phyloP scores from a whole-genome alignment of 2,113 vertebrate species.

The Origma solitaria region DNA sequence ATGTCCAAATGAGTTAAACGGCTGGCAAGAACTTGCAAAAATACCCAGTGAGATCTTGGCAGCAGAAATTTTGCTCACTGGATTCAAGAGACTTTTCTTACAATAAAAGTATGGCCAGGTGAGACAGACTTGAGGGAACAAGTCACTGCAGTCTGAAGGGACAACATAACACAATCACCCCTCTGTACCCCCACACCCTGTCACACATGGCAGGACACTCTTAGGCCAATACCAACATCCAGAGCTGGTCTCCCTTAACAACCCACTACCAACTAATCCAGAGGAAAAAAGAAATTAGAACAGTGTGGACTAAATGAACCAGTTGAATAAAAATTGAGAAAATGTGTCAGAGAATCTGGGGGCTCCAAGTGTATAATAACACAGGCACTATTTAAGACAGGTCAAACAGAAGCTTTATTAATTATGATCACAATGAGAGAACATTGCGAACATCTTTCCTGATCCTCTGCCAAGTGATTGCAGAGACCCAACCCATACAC shows the following conservation, averaged over 20 bases:
- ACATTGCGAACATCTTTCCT: background rate
- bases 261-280: background rate
- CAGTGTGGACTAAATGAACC: background rate
- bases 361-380: background rate
- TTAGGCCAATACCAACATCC: too few relatives aligned
- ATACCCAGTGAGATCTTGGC: background rate
- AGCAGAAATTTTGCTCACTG: background rate
- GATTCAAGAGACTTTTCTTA: background rate
- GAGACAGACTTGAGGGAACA: background rate
- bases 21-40: background rate
- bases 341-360: background rate
- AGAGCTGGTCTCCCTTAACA: background rate
- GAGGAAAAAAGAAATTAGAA: background rate
- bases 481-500: background rate
- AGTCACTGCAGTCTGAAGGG: background rate
- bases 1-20: background rate
- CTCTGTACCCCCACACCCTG: accelerated
- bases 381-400: background rate
- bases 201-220: background rate
- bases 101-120: background rate
- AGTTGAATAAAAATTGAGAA: background rate
- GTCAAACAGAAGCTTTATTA: background rate
- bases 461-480: background rate
- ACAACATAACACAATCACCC: background rate
- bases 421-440: background rate